phyloP scores from a whole-genome alignment of 1,140 invertebrate species.

The Drusus annulatus region DNA sequence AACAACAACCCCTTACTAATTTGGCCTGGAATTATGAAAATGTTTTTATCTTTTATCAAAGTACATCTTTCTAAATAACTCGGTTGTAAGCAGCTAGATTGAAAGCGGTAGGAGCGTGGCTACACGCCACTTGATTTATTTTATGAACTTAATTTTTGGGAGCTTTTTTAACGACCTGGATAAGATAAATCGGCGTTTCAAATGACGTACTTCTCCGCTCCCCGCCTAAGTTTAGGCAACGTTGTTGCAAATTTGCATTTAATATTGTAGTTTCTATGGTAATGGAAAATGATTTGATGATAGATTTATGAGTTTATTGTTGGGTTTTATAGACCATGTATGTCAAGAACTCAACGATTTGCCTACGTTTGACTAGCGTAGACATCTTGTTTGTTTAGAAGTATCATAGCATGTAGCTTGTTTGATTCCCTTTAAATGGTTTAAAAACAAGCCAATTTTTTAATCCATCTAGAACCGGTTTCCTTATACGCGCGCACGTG shows the following conservation, averaged over 20 bases:
- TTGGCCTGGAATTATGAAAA: background rate
- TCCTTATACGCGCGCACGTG: slow-evolving; percentile 53
- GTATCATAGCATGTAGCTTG: too few species aligned
- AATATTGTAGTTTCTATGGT: background rate
- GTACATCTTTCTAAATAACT: slow-evolving; percentile 3
- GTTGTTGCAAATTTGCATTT: slow-evolving; percentile 21
- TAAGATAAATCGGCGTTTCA: slow-evolving; percentile 29
- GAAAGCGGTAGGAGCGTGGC: background rate
- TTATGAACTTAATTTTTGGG: slow-evolving; percentile 38
- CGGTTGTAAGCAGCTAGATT: background rate
- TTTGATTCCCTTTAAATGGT: too few species aligned
- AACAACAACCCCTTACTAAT: background rate
- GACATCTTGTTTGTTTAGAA: too few species aligned
- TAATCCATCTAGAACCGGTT: slow-evolving; percentile 2
- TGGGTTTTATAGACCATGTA: too few species aligned
- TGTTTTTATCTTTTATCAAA: slow-evolving; percentile 5
- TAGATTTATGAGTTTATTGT: background rate
- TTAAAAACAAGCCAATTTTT: too few species aligned
- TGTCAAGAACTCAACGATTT: too few species aligned
- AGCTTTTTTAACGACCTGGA: slow-evolving; percentile 43
- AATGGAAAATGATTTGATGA: background rate
- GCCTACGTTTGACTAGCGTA: too few species aligned
- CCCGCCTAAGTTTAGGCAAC: background rate
- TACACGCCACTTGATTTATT: slow-evolving; percentile 51
- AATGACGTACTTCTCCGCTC: background rate